Conservation (phyloP, 2,113 vertebrate genomes). For the Callipepla squamata region DNA sequence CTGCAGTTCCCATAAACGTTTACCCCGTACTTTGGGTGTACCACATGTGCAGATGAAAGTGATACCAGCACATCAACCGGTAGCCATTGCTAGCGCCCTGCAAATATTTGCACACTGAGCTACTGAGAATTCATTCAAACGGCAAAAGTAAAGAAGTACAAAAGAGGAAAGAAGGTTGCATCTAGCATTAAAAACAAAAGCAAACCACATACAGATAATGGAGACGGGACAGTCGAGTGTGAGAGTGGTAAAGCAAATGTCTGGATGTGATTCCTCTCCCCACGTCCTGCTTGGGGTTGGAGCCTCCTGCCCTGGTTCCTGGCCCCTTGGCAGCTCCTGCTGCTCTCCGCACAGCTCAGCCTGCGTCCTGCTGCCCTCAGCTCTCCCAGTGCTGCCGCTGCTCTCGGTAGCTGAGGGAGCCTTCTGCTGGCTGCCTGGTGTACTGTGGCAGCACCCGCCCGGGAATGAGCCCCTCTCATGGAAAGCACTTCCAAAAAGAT, state of each 20-base stretch:
- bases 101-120: slow-evolving; percentile 6
- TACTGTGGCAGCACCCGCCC: neutral
- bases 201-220: neutral
- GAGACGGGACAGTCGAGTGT: fast-evolving
- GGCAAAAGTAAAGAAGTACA: neutral
- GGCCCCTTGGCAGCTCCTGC: neutral
- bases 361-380: fast-evolving
- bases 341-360: neutral
- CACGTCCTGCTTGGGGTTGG: neutral
- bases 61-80: neutral
- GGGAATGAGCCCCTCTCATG: fast-evolving
- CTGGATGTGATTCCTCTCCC: fast-evolving
- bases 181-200: neutral
- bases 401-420: neutral
- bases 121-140: neutral
- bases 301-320: neutral
- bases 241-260: fast-evolving
- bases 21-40: neutral
- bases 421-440: slow-evolving; percentile 9
- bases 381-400: neutral
- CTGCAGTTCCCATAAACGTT: neutral
- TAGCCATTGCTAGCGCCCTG: neutral
- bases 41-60: neutral
- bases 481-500: neutral
- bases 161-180: neutral